These are phyloP conservation scores for Ichneumon xanthorius DNA, from an alignment of 2,888 invertebrate genomes.

Conservation along the genomic window DNA sequence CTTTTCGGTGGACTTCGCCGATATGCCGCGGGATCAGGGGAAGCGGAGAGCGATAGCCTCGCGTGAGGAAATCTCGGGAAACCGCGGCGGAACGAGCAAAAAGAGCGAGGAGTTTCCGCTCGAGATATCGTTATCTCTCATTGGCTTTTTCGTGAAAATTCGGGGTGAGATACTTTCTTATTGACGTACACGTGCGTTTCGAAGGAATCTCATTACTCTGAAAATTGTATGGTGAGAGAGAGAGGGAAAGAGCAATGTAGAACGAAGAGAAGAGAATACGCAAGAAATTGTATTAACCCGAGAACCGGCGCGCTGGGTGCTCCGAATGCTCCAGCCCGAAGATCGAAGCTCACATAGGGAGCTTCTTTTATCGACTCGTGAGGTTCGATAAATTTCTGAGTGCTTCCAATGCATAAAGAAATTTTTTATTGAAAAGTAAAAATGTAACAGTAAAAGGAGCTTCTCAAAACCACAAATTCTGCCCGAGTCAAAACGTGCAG, in stretches of 20 bases:
- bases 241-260: background rate
- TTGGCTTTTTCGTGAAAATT: slow-evolving; percentile 20
- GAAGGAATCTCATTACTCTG: background rate
- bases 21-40: background rate
- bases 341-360: background rate
- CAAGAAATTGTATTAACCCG: background rate
- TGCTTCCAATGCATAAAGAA: background rate
- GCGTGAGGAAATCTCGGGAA: slow-evolving; percentile 21
- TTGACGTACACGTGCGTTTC: slow-evolving; percentile 7
- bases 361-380: background rate
- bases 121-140: slow-evolving; percentile 45
- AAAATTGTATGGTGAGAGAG: slow-evolving; percentile 1
- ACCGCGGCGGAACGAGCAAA: slow-evolving; percentile 18
- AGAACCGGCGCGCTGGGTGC: background rate
- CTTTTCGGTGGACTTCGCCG: slow-evolving; percentile 38
- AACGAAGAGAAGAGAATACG: background rate
- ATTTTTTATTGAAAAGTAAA: background rate
- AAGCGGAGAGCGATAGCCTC: slow-evolving; percentile 23
- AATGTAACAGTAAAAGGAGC: background rate
- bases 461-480: background rate
- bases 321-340: background rate
- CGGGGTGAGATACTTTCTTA: slow-evolving; percentile 22
- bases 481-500: background rate
- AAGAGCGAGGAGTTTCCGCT: slow-evolving; percentile 20
- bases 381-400: background rate